Evolutionary conservation across 2,888 invertebrate genomes (phyloP).

Genomic region (Prosapia bicincta): DNA sequence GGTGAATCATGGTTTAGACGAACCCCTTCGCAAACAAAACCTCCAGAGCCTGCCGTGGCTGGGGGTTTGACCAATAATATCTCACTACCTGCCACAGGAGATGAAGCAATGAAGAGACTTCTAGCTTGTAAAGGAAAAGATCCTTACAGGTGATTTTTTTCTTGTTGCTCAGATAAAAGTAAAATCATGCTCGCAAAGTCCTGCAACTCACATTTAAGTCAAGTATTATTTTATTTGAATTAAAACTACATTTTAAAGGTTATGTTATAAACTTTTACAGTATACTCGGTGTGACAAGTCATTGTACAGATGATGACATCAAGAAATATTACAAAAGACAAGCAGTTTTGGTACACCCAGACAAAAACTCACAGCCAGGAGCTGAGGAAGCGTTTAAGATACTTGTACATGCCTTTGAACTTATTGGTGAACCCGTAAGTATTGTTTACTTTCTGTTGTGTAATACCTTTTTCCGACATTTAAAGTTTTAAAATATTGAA

Average conservation of each 20-base stretch:
- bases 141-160: constrained; percentile 68
- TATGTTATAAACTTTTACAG: constrained; percentile 50
- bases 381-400: constrained; percentile 97
- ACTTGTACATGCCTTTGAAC: constrained; percentile 90
- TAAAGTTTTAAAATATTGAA: too few species aligned
- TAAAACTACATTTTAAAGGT: too few species aligned
- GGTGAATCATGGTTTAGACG: constrained; percentile 28
- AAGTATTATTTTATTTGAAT: too few species aligned
- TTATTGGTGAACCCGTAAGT: constrained; percentile 85
- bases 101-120: constrained; percentile 91
- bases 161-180: too few species aligned
- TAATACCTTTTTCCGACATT: too few species aligned
- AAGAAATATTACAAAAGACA: constrained; percentile 92
- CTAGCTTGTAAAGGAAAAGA: constrained; percentile 93
- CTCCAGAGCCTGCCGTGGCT: constrained; percentile 40
- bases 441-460: too few species aligned
- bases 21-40: constrained; percentile 39
- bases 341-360: constrained; percentile 92
- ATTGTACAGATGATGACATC: constrained; percentile 90
- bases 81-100: constrained; percentile 81
- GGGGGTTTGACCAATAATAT: constrained; percentile 67
- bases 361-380: constrained; percentile 92
- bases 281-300: constrained; percentile 82
- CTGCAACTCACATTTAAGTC: too few species aligned
- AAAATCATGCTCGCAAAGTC: too few species aligned